A percentile compares a stretch with the other conserved stretches of the same genome.
phyloP scores from a whole-genome alignment of 2,888 invertebrate genomes.

The Drosophila hamatofila region DNA sequence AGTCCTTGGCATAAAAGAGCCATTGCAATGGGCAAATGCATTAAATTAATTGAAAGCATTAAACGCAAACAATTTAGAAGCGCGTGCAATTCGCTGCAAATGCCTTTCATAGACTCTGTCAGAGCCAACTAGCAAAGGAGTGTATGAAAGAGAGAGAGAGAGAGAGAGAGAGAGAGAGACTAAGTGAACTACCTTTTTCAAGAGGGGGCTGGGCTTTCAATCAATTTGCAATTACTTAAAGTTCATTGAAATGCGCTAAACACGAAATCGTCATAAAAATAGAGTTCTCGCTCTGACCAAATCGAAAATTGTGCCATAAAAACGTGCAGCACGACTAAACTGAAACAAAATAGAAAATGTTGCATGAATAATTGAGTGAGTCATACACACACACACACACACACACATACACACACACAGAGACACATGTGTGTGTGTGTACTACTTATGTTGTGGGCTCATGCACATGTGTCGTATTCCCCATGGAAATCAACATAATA shows the following conservation, averaged over 20 bases:
- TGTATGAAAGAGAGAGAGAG: not conserved
- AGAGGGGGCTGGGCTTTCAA: constrained; percentile 60
- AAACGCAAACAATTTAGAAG: constrained; percentile 70
- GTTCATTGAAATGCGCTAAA: constrained; percentile 72
- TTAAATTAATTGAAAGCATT: constrained; percentile 79
- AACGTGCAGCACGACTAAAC: constrained; percentile 55
- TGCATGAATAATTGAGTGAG: constrained; percentile 77
- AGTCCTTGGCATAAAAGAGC: constrained; percentile 23
- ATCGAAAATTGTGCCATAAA: constrained; percentile 57
- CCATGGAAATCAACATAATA: constrained; percentile 83
- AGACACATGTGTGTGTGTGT: not conserved
- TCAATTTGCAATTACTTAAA: constrained; percentile 82
- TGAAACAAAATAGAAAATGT: constrained; percentile 66
- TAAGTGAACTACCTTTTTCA: constrained; percentile 12
- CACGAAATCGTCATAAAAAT: constrained; percentile 78
- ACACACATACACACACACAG: not conserved
- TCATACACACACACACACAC: constrained; percentile 7
- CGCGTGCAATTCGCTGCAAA: constrained; percentile 44
- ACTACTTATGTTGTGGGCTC: constrained; percentile 8
- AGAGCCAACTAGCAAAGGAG: constrained; percentile 1
- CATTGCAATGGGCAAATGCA: constrained; percentile 58
- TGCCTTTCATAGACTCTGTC: constrained; percentile 25
- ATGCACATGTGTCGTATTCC: constrained; percentile 73
- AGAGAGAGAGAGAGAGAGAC: not conserved
- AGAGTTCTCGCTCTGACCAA: constrained; percentile 29